Conservation (phyloP, 2,888 invertebrate genomes). For the Ypsolopha scabrella region DNA sequence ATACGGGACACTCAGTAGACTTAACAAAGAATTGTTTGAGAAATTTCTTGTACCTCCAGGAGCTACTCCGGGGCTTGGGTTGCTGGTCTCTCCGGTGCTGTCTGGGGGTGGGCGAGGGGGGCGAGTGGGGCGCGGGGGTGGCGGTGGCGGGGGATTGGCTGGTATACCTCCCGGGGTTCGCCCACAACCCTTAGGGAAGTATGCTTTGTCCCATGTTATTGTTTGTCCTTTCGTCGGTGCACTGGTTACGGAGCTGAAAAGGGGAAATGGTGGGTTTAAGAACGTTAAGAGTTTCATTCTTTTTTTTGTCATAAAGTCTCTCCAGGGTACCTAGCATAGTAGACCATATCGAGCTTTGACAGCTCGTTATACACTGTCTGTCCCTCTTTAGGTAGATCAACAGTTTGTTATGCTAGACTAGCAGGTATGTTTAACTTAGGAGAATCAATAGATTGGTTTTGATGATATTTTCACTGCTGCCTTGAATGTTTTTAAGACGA, state of each 20-base stretch:
- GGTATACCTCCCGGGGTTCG: conserved; percentile 61
- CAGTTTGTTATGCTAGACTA: too few species aligned
- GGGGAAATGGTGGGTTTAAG: too few species aligned
- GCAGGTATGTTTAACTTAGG: too few species aligned
- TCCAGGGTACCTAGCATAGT: too few species aligned
- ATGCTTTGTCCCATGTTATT: conserved; percentile 76
- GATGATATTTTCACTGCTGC: neutral
- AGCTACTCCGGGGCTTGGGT: conserved; percentile 36
- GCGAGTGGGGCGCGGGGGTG: conserved; percentile 31
- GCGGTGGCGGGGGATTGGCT: conserved; percentile 40
- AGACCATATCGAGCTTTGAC: too few species aligned
- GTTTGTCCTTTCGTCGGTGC: conserved; percentile 61
- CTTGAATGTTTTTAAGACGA: too few species aligned
- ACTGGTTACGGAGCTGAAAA: conserved; percentile 24
- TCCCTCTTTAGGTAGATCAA: too few species aligned
- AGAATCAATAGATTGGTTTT: neutral
- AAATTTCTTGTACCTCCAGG: neutral
- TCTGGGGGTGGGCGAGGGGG: conserved; percentile 33
- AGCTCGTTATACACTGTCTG: too few species aligned
- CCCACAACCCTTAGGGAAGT: conserved; percentile 81
- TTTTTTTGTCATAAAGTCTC: too few species aligned
- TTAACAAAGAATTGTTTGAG: too few species aligned
- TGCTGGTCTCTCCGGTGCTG: conserved; percentile 47
- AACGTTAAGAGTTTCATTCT: too few species aligned
- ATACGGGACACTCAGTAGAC: too few species aligned